A percentile compares a stretch with the other conserved stretches of the same genome.
These are phyloP conservation scores for Microcebus jonahi DNA, from an alignment of 2,113 vertebrate genomes.

Conservation along the genomic window DNA sequence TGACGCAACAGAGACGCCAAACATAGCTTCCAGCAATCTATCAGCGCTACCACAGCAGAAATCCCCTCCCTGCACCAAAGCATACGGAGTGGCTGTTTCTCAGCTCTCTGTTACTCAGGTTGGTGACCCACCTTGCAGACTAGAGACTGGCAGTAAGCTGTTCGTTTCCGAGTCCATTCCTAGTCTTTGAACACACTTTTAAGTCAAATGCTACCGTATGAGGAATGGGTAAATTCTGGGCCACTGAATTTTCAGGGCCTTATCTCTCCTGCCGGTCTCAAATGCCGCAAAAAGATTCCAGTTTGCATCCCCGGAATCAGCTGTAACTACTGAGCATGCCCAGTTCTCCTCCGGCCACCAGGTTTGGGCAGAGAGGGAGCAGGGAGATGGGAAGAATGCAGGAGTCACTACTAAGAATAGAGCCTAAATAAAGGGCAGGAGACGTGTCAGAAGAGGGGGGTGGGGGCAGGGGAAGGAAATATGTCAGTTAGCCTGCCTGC, in stretches of 20 bases:
- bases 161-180: background rate
- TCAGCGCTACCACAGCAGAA: slow-evolving; percentile 13
- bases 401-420: slow-evolving; percentile 18
- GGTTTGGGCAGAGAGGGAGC: slow-evolving; percentile 61
- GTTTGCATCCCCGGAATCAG: slow-evolving; percentile 55
- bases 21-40: slow-evolving; percentile 55
- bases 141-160: background rate
- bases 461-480: background rate
- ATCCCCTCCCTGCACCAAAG: slow-evolving; percentile 63
- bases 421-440: slow-evolving; percentile 51
- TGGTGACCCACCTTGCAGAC: slow-evolving; percentile 56
- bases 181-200: slow-evolving; percentile 36
- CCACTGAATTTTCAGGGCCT: slow-evolving; percentile 67
- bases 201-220: slow-evolving; percentile 15
- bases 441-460: background rate
- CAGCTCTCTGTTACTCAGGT: slow-evolving; percentile 43
- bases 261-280: slow-evolving; percentile 44
- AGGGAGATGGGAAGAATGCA: slow-evolving; percentile 46
- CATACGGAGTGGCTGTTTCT: slow-evolving; percentile 35
- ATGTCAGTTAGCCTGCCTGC: background rate
- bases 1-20: slow-evolving; percentile 55
- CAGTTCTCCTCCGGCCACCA: slow-evolving; percentile 55
- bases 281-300: slow-evolving; percentile 65
- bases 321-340: slow-evolving; percentile 76
- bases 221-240: slow-evolving; percentile 43